These are phyloP conservation scores for Catharus fuscescens DNA, from an alignment of 2,113 vertebrate species.

Conservation along the genomic window DNA sequence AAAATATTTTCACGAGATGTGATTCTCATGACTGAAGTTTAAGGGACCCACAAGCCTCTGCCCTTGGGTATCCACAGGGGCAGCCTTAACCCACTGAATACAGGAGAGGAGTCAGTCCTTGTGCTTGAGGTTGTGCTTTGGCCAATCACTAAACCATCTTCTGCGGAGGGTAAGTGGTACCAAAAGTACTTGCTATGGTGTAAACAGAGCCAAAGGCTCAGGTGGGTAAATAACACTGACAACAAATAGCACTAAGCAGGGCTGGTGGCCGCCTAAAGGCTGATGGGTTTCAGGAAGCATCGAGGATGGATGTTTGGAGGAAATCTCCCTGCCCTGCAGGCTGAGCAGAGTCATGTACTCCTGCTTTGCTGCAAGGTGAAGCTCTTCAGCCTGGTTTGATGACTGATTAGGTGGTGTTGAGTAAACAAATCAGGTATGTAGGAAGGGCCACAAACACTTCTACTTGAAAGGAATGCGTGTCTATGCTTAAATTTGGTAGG, in stretches of 20 bases:
- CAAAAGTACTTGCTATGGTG: background rate
- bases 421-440: background rate
- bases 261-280: background rate
- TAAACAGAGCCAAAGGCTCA: background rate
- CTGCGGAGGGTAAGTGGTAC: background rate
- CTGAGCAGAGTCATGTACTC: background rate
- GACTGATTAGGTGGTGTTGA: background rate
- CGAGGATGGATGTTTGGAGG: accelerated
- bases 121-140: background rate
- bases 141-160: background rate
- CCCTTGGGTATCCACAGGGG: accelerated
- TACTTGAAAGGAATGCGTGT: background rate
- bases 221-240: background rate
- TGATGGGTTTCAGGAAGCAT: background rate
- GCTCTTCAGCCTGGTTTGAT: background rate
- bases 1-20: background rate
- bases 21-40: background rate
- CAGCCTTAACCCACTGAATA: background rate
- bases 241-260: background rate
- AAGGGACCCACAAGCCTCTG: accelerated
- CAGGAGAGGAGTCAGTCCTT: accelerated
- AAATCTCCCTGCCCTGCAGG: background rate
- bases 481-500: background rate
- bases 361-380: background rate
- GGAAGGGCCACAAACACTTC: background rate